phyloP scores from a whole-genome alignment of 2,797 vertebrate species.

The Merluccius polli region DNA sequence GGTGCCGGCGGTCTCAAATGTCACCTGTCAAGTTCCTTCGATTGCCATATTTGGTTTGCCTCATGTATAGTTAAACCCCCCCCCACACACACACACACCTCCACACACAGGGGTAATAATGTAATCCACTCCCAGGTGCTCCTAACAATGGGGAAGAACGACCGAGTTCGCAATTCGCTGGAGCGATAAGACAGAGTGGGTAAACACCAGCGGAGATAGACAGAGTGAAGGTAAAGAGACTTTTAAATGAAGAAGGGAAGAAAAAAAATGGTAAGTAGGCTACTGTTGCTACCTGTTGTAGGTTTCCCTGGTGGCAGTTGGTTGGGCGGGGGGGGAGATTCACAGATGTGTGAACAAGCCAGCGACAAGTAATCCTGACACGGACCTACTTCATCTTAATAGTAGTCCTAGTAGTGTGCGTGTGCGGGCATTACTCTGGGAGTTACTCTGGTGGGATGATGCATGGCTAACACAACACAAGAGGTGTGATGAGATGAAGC shows the following conservation, averaged over 20 bases:
- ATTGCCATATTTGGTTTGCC: slow-evolving; percentile 35
- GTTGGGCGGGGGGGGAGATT: neutral
- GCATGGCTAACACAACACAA: neutral
- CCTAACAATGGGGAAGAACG: slow-evolving; percentile 3
- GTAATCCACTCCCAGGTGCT: slow-evolving; percentile 11
- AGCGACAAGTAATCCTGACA: neutral
- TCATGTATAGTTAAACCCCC: slow-evolving; percentile 30
- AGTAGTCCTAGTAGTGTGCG: neutral
- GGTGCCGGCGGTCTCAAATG: slow-evolving; percentile 47
- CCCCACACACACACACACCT: neutral
- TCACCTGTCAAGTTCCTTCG: slow-evolving; percentile 44
- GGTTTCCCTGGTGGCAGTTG: neutral
- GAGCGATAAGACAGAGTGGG: neutral
- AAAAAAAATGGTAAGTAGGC: neutral
- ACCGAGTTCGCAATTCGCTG: no score
- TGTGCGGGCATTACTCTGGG: neutral
- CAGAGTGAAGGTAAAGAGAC: neutral
- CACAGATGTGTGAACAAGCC: no score
- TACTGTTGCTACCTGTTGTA: neutral
- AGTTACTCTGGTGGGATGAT: neutral
- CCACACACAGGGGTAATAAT: slow-evolving; percentile 19
- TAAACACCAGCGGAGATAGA: neutral
- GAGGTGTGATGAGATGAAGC: neutral
- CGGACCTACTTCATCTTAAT: neutral
- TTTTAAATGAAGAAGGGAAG: neutral